These are phyloP conservation scores for Myoxocephalus aenaeus DNA, from an alignment of 2,797 vertebrate species.

Conservation along the genomic window DNA sequence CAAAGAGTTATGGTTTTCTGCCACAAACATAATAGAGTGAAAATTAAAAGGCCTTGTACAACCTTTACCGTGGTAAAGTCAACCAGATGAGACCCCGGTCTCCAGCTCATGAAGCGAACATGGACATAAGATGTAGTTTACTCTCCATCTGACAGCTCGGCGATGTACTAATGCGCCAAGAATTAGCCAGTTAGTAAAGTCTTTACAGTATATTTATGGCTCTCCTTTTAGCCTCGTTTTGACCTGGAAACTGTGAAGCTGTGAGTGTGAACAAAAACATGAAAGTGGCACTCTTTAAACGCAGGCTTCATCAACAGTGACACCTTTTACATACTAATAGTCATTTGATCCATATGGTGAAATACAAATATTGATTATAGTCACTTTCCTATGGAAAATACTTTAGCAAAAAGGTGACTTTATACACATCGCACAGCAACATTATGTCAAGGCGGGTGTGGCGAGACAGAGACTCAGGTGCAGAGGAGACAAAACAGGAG, in stretches of 20 bases:
- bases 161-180: not conserved
- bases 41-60: constrained; percentile 67
- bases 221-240: not conserved
- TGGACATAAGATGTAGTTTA: not conserved
- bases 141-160: not conserved
- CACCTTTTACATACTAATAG: not conserved
- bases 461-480: no score
- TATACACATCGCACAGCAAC: not conserved
- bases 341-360: not conserved
- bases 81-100: constrained; percentile 71
- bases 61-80: constrained; percentile 44
- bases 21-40: constrained; percentile 63
- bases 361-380: not conserved
- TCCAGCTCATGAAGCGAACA: constrained; percentile 21
- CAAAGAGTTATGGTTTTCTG: constrained; percentile 71
- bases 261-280: not conserved
- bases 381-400: not conserved
- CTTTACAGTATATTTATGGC: not conserved
- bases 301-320: not conserved
- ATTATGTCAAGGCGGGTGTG: no score
- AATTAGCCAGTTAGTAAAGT: constrained; percentile 10
- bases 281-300: not conserved
- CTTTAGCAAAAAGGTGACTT: no score
- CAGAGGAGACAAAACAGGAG: no score
- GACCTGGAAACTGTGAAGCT: not conserved